phyloP scores from a whole-genome alignment of 2,888 invertebrate genomes.

The Empis stercorea region DNA sequence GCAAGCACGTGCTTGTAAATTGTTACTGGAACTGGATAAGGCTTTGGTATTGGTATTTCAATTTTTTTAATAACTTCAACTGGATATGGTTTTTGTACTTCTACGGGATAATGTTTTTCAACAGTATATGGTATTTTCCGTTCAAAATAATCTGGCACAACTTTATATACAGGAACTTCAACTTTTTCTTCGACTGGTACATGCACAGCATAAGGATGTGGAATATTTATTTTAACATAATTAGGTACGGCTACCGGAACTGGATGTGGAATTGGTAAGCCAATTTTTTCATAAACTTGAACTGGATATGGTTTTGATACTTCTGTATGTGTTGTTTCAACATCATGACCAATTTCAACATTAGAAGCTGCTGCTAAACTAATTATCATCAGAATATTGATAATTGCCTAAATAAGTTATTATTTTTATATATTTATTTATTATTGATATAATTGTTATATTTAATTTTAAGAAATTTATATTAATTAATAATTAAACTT shows the following conservation, averaged over 20 bases:
- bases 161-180: slow-evolving; percentile 58
- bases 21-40: slow-evolving; percentile 60
- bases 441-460: too few relatives aligned
- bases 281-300: slow-evolving; percentile 57
- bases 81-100: slow-evolving; percentile 61
- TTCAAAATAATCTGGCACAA: slow-evolving; percentile 57
- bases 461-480: too few relatives aligned
- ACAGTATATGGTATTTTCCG: slow-evolving; percentile 61
- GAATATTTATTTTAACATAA: slow-evolving; percentile 53
- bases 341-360: slow-evolving; percentile 40
- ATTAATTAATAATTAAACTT: too few relatives aligned
- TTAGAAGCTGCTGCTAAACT: background rate
- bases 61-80: slow-evolving; percentile 63
- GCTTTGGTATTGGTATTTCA: slow-evolving; percentile 54
- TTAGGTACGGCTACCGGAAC: slow-evolving; percentile 53
- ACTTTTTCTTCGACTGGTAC: slow-evolving; percentile 56
- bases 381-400: background rate
- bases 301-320: slow-evolving; percentile 56
- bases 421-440: too few relatives aligned
- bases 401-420: too few relatives aligned
- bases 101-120: slow-evolving; percentile 51
- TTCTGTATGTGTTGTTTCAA: slow-evolving; percentile 48
- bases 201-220: slow-evolving; percentile 62
- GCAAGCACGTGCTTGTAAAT: slow-evolving; percentile 64
- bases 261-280: slow-evolving; percentile 60